Base-by-base conservation (phyloP, 2,113 vertebrate species). In the Archocentrus centrarchus region DNA sequence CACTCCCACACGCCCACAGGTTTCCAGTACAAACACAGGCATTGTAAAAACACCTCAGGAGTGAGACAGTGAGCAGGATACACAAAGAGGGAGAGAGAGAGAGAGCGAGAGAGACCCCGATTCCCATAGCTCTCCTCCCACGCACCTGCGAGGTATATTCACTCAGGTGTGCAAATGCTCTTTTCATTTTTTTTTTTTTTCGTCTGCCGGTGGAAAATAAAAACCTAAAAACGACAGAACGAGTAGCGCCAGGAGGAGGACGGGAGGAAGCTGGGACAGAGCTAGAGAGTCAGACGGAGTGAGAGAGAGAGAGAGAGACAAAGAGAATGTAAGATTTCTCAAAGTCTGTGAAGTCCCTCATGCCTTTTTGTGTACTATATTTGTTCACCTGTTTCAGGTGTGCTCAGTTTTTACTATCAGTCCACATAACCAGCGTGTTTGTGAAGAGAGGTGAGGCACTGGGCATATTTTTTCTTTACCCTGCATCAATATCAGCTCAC, bases 141-240 rank as follows among this genome's bases (percentile, higher is more conserved):
- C 92, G 82, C 91, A 93, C 93, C 85, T 93, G 91, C 79, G 4
- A 82, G 87, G 85, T 89, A 59, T 80, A 81, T 90, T 88, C 91
- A 88, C 88, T 93, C 94, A 94, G 92, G 94, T 93, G 92, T 91
- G 85, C 86, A 88, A 88, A 93, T 85, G 86, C 86, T 91, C 82
- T 90, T 88, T 89, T 91, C 83, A 59, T 68, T 89, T 78, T 84
- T 88, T 91, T 75, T 86, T 89, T 7, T 6, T 6, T 5, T 6
- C 44, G 89, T 93, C 86, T 91, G 83, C 30, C 0, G 20, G 24
- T 39, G 59, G 53, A 8, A 61, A 55, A 32, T 55, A 82, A 75
- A 79, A 79, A 61, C 75, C 53, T 41, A 59, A 82, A 90, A 90
- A 81, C 2, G 59, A 84, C 35, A 39, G 86, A 83, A 41, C 7